These are phyloP conservation scores for Rhea americana DNA, from an alignment of 2,113 vertebrate genomes.

Conservation along the genomic window DNA sequence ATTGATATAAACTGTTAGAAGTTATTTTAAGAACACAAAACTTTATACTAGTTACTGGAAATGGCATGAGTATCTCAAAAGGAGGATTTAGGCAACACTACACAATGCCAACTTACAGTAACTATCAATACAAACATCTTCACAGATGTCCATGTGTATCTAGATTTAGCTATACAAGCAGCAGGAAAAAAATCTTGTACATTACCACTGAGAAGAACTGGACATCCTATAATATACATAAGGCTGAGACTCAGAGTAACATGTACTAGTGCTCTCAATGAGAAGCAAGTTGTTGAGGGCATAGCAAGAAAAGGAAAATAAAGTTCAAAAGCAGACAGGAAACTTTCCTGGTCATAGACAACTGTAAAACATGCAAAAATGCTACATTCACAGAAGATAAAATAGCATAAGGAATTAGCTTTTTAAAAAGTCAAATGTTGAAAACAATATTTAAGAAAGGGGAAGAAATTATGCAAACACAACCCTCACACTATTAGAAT, in stretches of 20 bases:
- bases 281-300: background rate
- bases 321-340: background rate
- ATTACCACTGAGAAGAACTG: background rate
- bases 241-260: background rate
- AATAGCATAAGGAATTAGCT: accelerated
- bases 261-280: background rate
- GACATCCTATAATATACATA: background rate
- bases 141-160: accelerated
- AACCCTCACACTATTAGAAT: background rate
- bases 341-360: background rate
- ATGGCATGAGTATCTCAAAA: background rate
- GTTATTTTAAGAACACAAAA: background rate
- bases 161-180: background rate
- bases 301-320: background rate
- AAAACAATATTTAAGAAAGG: background rate
- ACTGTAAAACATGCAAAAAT: background rate
- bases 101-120: background rate
- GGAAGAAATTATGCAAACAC: background rate
- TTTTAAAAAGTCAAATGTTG: too few species aligned
- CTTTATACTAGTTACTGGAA: background rate
- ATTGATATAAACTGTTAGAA: background rate
- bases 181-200: background rate
- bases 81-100: background rate
- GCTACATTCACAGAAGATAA: background rate
- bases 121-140: background rate